Conservation (phyloP, 1,140 invertebrate species). For the Drosophila kurseongensis region DNA sequence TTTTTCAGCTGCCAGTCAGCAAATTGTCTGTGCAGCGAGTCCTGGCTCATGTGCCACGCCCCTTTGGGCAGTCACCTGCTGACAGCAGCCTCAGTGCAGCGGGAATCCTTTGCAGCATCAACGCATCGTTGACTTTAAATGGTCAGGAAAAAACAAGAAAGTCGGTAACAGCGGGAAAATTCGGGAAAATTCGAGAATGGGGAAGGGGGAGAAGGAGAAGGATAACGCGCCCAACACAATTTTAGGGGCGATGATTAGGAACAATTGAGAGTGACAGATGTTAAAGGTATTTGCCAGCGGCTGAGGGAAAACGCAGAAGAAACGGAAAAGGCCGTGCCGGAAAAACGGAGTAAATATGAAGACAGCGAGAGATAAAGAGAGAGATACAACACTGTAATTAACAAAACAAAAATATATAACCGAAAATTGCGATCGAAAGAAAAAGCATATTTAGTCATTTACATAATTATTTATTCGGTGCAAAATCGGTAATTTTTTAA, state of each 20-base stretch:
- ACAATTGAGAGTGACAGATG: conserved; percentile 38
- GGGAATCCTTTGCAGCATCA: conserved; percentile 48
- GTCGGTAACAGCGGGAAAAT: background rate
- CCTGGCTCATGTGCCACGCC: conserved; percentile 32
- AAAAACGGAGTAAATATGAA: conserved; percentile 23
- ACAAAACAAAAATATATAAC: background rate
- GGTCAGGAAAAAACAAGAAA: conserved; percentile 12
- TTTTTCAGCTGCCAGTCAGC: conserved; percentile 26
- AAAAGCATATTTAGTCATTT: background rate
- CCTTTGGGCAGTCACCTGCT: conserved; percentile 50
- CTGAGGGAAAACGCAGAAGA: conserved; percentile 6
- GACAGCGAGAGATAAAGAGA: background rate
- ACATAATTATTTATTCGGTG: no score
- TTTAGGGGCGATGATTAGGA: conserved; percentile 15
- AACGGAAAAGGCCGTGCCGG: conserved; percentile 20
- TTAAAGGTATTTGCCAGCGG: conserved; percentile 33
- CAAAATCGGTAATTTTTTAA: no score
- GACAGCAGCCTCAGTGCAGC: conserved; percentile 25
- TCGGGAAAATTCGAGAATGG: conserved; percentile 2
- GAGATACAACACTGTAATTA: background rate
- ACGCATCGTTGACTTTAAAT: conserved; percentile 46
- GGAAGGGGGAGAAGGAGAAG: conserved; percentile 6
- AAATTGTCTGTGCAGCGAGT: conserved; percentile 37
- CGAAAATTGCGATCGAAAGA: no score
- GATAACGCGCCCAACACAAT: conserved; percentile 47